Percentiles rank a stretch among this genome's conserved stretches.
phyloP scores from a whole-genome alignment of 1,140 invertebrate genomes.

The Brachystomella parvula region DNA sequence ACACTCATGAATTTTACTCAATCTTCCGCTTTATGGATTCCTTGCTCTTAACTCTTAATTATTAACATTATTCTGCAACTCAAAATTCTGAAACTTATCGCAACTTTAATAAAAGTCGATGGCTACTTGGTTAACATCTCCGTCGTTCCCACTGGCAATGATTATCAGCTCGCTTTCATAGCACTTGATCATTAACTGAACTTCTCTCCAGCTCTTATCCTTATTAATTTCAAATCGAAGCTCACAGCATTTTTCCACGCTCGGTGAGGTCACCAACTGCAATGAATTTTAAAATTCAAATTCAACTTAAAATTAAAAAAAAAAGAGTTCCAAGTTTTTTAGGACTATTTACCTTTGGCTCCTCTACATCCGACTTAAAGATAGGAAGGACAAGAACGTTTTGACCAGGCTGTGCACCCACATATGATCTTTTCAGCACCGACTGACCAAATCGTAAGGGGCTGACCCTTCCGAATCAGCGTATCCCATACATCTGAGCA shows the following conservation, averaged over 20 bases:
- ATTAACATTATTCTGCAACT: background rate
- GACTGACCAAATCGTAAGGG: conserved; percentile 29
- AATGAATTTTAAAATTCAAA: conserved; percentile 9
- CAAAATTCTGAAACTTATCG: background rate
- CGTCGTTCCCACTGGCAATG: conserved; percentile 25
- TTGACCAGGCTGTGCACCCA: conserved; percentile 38
- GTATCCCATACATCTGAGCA: conserved; percentile 36
- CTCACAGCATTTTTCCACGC: conserved; percentile 36
- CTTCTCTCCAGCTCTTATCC: conserved; percentile 32
- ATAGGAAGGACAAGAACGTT: conserved; percentile 32
- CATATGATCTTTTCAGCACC: conserved; percentile 32
- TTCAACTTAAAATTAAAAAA: conserved; percentile 14
- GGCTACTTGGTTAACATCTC: conserved; percentile 28
- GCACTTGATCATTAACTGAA: conserved; percentile 31
- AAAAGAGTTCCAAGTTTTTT: background rate
- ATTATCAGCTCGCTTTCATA: conserved; percentile 30
- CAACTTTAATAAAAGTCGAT: conserved; percentile 28
- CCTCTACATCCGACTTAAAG: conserved; percentile 28
- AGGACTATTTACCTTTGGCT: conserved; percentile 25
- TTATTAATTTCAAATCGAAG: conserved; percentile 28
- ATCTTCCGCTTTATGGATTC: no score
- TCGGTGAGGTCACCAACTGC: conserved; percentile 33
- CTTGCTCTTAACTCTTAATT: background rate
- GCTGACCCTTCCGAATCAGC: conserved; percentile 30
- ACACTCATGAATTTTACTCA: no score